phyloP scores from a whole-genome alignment of 1,140 invertebrate species.

The Cherax quadricarinatus region DNA sequence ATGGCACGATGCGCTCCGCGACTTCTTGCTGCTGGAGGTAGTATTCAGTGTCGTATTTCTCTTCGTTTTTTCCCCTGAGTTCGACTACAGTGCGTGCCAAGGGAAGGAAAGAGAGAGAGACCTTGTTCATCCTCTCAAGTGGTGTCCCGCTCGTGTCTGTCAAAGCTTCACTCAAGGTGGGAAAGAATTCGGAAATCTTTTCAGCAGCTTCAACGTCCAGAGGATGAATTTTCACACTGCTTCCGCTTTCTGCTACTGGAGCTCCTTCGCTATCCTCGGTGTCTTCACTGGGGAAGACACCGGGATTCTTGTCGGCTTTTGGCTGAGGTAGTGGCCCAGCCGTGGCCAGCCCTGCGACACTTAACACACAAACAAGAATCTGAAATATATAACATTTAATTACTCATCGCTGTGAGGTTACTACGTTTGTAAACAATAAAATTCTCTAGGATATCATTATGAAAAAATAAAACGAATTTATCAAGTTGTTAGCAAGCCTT shows the following conservation, averaged over 20 bases:
- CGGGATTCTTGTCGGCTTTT: not conserved
- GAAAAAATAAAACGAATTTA: no score
- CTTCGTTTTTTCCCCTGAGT: not conserved
- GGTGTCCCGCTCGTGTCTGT: not conserved
- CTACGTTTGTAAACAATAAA: no score
- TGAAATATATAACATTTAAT: not conserved
- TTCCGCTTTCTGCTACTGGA: not conserved
- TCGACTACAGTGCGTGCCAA: not conserved
- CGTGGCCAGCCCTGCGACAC: not conserved
- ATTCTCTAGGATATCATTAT: no score
- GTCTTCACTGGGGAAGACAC: no score
- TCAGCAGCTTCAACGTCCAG: not conserved
- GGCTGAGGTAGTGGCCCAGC: not conserved
- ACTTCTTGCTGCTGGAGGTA: not conserved
- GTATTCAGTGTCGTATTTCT: not conserved
- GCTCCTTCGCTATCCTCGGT: not conserved
- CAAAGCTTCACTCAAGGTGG: not conserved
- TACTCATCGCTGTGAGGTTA: no score
- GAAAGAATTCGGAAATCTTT: not conserved
- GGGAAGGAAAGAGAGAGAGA: slow-evolving; percentile 1
- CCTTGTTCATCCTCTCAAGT: not conserved
- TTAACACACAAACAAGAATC: not conserved
- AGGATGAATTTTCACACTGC: not conserved
- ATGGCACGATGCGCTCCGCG: not conserved
- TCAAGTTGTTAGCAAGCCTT: no score